phyloP scores from a whole-genome alignment of 37 sponge, comb jelly and placozoan species.

The Geodia barretti region DNA sequence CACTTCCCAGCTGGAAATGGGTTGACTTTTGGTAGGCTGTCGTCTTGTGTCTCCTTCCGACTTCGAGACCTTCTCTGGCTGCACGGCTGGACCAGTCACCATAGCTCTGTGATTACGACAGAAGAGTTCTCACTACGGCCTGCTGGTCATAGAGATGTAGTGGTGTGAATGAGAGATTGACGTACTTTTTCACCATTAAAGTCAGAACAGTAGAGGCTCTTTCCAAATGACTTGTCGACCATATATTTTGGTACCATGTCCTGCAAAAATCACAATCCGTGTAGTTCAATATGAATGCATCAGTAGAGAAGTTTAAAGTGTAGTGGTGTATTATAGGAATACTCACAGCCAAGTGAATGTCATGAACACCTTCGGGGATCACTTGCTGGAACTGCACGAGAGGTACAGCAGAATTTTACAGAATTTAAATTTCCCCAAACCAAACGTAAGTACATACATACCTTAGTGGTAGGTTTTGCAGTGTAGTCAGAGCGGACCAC shows the following conservation, averaged over 20 bases:
- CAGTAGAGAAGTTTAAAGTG: no score
- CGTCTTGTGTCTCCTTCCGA: constrained; percentile 51
- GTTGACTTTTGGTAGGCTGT: constrained; percentile 67
- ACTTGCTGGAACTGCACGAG: constrained; percentile 9
- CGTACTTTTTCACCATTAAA: constrained; percentile 69
- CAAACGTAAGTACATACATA: background rate
- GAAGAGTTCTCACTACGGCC: background rate
- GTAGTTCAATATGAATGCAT: no score
- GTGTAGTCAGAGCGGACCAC: constrained; percentile 37
- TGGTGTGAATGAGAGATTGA: background rate
- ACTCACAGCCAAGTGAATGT: constrained; percentile 56
- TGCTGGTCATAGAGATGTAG: constrained; percentile 1
- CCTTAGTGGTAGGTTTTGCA: constrained; percentile 29
- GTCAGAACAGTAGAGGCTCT: constrained; percentile 47
- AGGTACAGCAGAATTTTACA: background rate
- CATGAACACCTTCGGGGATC: constrained; percentile 34
- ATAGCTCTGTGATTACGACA: constrained; percentile 12
- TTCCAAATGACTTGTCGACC: constrained; percentile 30
- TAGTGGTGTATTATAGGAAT: no score
- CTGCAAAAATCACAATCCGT: constrained; percentile 16
- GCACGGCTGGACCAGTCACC: constrained; percentile 25
- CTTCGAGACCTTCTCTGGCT: constrained; percentile 12
- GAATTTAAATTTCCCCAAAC: no score
- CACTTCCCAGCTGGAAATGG: constrained; percentile 74
- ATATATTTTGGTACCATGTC: constrained; percentile 51